A percentile compares a stretch with the other conserved stretches of the same genome.
Conservation (phyloP, 2,888 invertebrate genomes). For the Tuta absoluta region DNA sequence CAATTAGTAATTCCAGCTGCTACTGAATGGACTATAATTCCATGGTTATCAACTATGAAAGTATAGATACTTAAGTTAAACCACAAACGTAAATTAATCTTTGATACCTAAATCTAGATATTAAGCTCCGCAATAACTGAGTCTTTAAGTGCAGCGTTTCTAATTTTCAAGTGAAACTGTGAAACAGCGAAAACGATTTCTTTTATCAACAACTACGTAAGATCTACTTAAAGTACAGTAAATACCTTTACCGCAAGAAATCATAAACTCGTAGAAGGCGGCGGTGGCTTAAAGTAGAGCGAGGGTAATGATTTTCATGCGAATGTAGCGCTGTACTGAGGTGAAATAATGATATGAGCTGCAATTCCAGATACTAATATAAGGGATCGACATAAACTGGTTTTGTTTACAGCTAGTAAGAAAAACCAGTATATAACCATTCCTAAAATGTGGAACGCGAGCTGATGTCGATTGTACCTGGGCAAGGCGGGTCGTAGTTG, state of each 20-base stretch:
- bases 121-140: slow-evolving; percentile 10
- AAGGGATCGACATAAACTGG: too few species aligned
- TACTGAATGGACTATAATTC: too few species aligned
- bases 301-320: not conserved
- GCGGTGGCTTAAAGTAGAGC: not conserved
- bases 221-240: not conserved
- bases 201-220: not conserved
- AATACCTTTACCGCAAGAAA: slow-evolving; percentile 16
- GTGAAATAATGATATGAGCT: too few species aligned
- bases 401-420: too few species aligned
- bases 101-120: slow-evolving; percentile 6
- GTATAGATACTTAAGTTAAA: not conserved
- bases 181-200: not conserved
- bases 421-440: too few species aligned
- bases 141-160: slow-evolving; percentile 6
- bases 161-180: slow-evolving; percentile 5
- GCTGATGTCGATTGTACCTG: slow-evolving; percentile 49
- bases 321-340: not conserved
- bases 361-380: too few species aligned
- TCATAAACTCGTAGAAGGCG: slow-evolving; percentile 8
- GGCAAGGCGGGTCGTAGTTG: slow-evolving; percentile 57
- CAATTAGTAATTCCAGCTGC: too few species aligned
- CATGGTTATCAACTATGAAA: too few species aligned
- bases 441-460: too few species aligned
- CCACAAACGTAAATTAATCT: not conserved